These are phyloP conservation scores for Rhabdophis nuchalis DNA, from an alignment of 2,797 vertebrate species.

Conservation along the genomic window DNA sequence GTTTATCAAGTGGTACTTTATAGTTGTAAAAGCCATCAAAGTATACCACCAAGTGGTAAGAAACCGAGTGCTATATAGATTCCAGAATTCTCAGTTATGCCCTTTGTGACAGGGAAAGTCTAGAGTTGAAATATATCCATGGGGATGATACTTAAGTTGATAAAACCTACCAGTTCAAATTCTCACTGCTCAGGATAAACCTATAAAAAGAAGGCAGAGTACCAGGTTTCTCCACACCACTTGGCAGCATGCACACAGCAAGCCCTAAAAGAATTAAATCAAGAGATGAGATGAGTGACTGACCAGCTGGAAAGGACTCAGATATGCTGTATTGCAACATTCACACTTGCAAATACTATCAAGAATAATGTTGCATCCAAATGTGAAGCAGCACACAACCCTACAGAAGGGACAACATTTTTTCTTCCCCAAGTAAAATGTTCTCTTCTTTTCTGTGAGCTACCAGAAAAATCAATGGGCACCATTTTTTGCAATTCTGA, in stretches of 20 bases:
- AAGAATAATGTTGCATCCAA: background rate
- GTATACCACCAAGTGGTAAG: background rate
- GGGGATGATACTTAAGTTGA: background rate
- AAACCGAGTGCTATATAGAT: background rate
- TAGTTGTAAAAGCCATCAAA: background rate
- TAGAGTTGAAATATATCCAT: background rate
- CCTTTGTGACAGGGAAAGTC: background rate
- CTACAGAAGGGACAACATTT: background rate
- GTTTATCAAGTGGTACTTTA: background rate
- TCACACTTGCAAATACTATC: background rate
- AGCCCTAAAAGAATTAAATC: background rate
- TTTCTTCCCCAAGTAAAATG: background rate
- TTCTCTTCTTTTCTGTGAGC: background rate
- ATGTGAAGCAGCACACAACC: background rate
- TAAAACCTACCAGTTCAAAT: background rate
- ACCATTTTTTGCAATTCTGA: background rate
- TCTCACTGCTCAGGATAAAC: background rate
- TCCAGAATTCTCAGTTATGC: background rate
- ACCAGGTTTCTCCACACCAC: background rate
- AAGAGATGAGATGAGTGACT: background rate
- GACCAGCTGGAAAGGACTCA: background rate
- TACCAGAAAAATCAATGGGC: background rate
- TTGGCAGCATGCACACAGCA: background rate
- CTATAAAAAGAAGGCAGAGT: background rate
- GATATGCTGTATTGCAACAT: background rate